Evolutionary conservation across 2,888 invertebrate species (phyloP).

Genomic region (Agonopterix subpropinquella): DNA sequence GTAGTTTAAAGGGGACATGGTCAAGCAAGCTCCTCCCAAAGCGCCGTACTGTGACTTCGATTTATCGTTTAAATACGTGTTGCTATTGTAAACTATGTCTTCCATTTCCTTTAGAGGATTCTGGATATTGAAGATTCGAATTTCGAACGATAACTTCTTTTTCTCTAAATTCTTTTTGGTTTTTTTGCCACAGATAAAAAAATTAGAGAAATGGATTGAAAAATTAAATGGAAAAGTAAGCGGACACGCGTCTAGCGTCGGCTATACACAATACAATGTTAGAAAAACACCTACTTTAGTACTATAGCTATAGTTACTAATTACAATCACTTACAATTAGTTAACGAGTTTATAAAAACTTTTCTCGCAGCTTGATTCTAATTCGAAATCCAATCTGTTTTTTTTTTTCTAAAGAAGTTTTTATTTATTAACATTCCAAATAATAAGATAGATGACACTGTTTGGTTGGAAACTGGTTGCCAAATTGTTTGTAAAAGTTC

Average conservation of each 20-base stretch:
- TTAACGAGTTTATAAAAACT: no score
- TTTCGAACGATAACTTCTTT: not conserved
- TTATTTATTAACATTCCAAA: no score
- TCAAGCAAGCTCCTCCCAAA: conserved; percentile 29
- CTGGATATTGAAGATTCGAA: not conserved
- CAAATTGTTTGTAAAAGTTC: no score
- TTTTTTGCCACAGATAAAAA: not conserved
- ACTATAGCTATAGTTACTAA: no score
- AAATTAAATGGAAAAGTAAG: conserved; percentile 47
- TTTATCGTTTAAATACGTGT: conserved; percentile 47
- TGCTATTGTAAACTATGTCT: conserved; percentile 11
- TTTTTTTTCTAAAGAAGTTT: no score
- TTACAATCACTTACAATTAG: no score
- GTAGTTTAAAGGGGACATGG: conserved; percentile 36
- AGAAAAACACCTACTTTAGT: no score
- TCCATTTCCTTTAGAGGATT: conserved; percentile 2
- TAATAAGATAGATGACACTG: no score
- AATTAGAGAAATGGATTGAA: conserved; percentile 25
- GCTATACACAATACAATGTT: conserved; percentile 8
- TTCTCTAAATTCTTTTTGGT: not conserved
- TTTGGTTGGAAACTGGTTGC: no score
- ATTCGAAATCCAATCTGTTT: no score
- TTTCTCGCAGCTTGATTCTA: no score
- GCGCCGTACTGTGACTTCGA: conserved; percentile 29
- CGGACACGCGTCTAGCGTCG: conserved; percentile 53